phyloP scores from a whole-genome alignment of 2,888 invertebrate genomes.

The Sesamia inferens region DNA sequence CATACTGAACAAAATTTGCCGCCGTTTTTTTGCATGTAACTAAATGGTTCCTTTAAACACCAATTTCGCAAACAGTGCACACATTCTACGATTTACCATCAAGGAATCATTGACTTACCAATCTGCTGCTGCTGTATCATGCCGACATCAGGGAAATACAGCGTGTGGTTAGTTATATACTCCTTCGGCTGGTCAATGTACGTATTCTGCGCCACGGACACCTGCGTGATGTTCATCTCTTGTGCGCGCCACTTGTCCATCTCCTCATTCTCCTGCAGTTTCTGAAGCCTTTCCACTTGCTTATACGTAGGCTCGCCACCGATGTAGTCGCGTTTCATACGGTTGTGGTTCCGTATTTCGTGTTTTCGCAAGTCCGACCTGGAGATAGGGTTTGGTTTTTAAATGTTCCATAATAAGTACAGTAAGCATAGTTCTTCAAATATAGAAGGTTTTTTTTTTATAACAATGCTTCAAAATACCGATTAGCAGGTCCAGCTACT shows the following conservation, averaged over 20 bases:
- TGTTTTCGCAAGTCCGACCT: conserved; percentile 88
- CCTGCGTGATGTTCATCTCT: conserved; percentile 63
- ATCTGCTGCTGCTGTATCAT: conserved; percentile 79
- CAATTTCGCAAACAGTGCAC: not conserved
- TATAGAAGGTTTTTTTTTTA: not conserved
- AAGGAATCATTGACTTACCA: conserved; percentile 67
- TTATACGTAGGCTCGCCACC: conserved; percentile 87
- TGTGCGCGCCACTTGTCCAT: conserved; percentile 67
- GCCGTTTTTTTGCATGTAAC: not conserved
- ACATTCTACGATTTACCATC: not conserved
- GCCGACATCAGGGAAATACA: conserved; percentile 82
- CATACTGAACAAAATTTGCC: too few relatives aligned
- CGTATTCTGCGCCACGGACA: conserved; percentile 72
- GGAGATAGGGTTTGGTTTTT: conserved; percentile 15
- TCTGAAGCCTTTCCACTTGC: conserved; percentile 83
- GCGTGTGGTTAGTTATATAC: conserved; percentile 73
- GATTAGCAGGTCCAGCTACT: not conserved
- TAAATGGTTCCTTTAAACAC: not conserved
- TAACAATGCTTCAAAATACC: not conserved
- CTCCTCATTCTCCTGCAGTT: conserved; percentile 71
- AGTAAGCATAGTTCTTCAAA: not conserved
- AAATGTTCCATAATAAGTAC: not conserved
- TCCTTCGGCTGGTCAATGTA: conserved; percentile 80
- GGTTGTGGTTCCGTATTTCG: conserved; percentile 85
- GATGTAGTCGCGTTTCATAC: conserved; percentile 85